Evolutionary conservation across 2,888 invertebrate species (phyloP).

Genomic region (Limnephilus auricula): DNA sequence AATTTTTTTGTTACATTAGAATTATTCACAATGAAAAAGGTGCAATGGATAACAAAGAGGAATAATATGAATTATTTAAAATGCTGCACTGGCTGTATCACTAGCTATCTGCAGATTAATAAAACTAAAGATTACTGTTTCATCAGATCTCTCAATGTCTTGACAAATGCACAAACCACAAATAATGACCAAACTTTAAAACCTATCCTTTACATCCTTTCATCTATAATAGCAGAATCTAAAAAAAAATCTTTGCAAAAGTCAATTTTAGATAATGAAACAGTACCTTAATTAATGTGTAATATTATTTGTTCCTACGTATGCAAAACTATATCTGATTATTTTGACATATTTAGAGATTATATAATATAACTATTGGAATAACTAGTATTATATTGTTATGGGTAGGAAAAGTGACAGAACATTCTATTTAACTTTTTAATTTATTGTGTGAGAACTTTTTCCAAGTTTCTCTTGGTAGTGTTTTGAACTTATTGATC

Average conservation of each 20-base stretch:
- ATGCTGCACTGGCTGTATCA: background rate
- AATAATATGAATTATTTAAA: background rate
- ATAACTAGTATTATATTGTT: background rate
- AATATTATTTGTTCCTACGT: background rate
- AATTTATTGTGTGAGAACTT: too few species aligned
- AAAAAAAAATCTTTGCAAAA: background rate
- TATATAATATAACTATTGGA: background rate
- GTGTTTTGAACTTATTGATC: background rate
- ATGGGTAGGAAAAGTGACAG: background rate
- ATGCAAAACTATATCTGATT: background rate
- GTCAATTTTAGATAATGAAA: background rate
- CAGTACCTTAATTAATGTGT: background rate
- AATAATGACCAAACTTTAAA: background rate
- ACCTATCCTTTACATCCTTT: background rate
- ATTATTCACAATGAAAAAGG: background rate
- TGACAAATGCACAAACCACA: background rate
- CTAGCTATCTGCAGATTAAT: background rate
- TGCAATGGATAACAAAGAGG: slow-evolving; percentile 2
- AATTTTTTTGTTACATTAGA: background rate
- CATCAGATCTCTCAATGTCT: background rate
- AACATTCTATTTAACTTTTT: background rate
- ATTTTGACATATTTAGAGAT: background rate
- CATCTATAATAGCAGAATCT: background rate
- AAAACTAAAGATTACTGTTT: background rate
- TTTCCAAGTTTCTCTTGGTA: background rate